phyloP scores from a whole-genome alignment of 2,888 invertebrate species.

The Heterodera filipjevi region DNA sequence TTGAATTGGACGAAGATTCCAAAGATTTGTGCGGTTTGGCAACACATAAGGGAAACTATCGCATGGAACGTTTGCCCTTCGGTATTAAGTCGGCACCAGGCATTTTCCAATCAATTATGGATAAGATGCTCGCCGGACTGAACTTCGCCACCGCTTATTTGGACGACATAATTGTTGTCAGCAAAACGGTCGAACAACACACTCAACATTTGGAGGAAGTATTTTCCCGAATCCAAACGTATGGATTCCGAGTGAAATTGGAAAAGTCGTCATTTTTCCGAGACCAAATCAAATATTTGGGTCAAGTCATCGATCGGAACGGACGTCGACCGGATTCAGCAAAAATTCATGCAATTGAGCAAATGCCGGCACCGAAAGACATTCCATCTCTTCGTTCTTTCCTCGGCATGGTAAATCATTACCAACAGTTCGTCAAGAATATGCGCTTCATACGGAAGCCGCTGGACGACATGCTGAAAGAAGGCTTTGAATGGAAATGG shows the following conservation, averaged over 20 bases:
- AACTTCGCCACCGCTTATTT: slow-evolving; percentile 34
- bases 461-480: slow-evolving; percentile 45
- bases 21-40: slow-evolving; percentile 41
- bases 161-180: slow-evolving; percentile 44
- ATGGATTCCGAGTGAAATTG: slow-evolving; percentile 42
- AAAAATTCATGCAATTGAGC: slow-evolving; percentile 38
- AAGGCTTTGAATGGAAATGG: slow-evolving; percentile 42
- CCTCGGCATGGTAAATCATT: slow-evolving; percentile 37
- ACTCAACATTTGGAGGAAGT: slow-evolving; percentile 29
- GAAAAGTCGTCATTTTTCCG: slow-evolving; percentile 47
- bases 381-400: slow-evolving; percentile 28
- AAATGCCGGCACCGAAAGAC: slow-evolving; percentile 32
- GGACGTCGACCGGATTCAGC: slow-evolving; percentile 40
- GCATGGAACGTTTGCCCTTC: slow-evolving; percentile 44
- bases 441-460: slow-evolving; percentile 40
- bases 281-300: slow-evolving; percentile 42
- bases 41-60: slow-evolving; percentile 47
- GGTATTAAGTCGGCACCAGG: slow-evolving; percentile 44
- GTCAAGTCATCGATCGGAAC: slow-evolving; percentile 37
- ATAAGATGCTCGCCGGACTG: slow-evolving; percentile 40
- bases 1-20: slow-evolving; percentile 42
- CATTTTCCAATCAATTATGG: slow-evolving; percentile 48
- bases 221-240: slow-evolving; percentile 37
- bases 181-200: slow-evolving; percentile 38
- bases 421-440: slow-evolving; percentile 35